Conservation (phyloP, 2,113 vertebrate genomes). For the Lipophrys pholis region DNA sequence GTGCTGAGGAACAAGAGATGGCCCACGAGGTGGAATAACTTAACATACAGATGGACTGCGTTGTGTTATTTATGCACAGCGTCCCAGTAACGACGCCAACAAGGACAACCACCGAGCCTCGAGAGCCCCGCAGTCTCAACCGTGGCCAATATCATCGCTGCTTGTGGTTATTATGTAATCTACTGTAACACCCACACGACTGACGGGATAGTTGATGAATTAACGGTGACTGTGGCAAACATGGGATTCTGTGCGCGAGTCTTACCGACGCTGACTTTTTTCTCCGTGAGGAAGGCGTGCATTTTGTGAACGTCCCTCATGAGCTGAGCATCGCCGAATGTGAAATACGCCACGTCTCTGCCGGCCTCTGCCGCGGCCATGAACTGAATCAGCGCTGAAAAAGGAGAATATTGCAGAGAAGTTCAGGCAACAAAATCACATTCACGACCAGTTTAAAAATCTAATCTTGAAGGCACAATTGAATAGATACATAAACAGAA, state of each 20-base stretch:
- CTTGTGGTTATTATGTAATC: slow-evolving; percentile 45
- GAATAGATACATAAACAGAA: slow-evolving; percentile 30
- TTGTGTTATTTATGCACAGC: slow-evolving; percentile 51
- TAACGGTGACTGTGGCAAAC: background rate
- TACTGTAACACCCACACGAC: background rate
- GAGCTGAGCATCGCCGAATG: slow-evolving; percentile 92
- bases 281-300: slow-evolving; percentile 89
- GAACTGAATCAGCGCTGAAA: slow-evolving; percentile 94
- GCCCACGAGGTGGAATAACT: slow-evolving; percentile 68
- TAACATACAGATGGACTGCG: slow-evolving; percentile 53
- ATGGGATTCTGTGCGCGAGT: background rate
- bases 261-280: slow-evolving; percentile 91
- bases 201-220: background rate
- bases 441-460: slow-evolving; percentile 13
- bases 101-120: slow-evolving; percentile 33
- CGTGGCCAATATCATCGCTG: slow-evolving; percentile 18
- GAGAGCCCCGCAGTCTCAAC: slow-evolving; percentile 1
- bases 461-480: slow-evolving; percentile 49
- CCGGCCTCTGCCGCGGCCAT: slow-evolving; percentile 93
- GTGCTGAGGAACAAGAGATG: slow-evolving; percentile 43
- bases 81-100: slow-evolving; percentile 43
- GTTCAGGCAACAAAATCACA: slow-evolving; percentile 2
- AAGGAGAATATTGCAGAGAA: slow-evolving; percentile 8
- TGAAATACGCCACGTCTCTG: slow-evolving; percentile 96
- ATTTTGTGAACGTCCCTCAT: slow-evolving; percentile 93